Conservation (phyloP, 2,888 invertebrate species). For the Maniola hyperantus region DNA sequence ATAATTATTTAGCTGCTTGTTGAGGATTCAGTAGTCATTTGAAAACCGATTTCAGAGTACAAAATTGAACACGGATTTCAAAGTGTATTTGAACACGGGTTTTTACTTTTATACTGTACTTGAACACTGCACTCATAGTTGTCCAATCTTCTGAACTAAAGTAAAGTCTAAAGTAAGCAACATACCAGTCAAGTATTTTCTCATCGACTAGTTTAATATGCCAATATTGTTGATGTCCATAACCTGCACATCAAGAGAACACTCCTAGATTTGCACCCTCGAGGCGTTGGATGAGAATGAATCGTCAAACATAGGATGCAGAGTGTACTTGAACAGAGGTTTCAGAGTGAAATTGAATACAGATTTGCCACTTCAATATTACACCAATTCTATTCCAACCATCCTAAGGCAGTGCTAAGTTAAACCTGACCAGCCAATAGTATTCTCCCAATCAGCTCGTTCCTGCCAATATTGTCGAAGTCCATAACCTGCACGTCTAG, state of each 20-base stretch:
- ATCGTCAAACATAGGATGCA: conserved; percentile 87
- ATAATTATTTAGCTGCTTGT: too few species aligned
- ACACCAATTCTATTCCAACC: too few species aligned
- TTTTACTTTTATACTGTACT: too few species aligned
- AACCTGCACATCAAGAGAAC: conserved; percentile 89
- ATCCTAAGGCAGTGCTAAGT: too few species aligned
- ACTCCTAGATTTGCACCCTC: conserved; percentile 96
- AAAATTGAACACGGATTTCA: not conserved
- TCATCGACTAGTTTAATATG: too few species aligned
- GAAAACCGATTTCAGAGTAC: conserved; percentile 76
- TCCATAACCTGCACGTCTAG: conserved; percentile 94
- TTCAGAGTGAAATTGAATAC: not conserved
- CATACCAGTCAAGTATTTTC: too few species aligned
- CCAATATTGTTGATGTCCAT: conserved; percentile 79
- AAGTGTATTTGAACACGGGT: not conserved
- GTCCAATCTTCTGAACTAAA: too few species aligned
- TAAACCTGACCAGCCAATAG: too few species aligned
- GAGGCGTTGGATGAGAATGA: conserved; percentile 78
- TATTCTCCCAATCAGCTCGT: not conserved
- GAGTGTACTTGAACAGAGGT: conserved; percentile 38
- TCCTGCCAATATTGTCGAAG: not conserved
- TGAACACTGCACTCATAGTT: too few species aligned
- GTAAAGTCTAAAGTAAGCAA: conserved; percentile 13
- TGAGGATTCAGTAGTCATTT: conserved; percentile 93
- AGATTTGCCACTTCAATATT: too few species aligned